Evolutionary conservation across 2,113 vertebrate genomes (phyloP), one percentile per base, ranked within the genome.

Genomic region (Lates calcarifer): DNA sequence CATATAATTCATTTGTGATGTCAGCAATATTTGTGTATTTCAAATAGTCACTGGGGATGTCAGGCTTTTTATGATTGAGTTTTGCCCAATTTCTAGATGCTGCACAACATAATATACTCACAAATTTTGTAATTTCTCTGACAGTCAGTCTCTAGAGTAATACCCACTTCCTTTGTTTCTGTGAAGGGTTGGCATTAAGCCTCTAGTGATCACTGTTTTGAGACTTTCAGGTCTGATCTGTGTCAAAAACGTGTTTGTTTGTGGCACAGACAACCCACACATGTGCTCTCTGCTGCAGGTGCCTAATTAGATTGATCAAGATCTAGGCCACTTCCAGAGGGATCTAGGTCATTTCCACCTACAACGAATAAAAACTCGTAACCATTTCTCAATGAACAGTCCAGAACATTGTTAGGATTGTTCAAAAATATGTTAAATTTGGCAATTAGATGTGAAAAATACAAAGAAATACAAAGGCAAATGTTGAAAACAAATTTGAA

Each of bases 271-370:
- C 33, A 68, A 37, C 22, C 2, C 11, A 0, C 29, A 57, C 26
- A 43, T 41, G 7, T 29, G 24, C 4, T 55, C 7, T 7, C 71
- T 53, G 18, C 43, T 31, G 57, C 80, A 84, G 83, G 70, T 81
- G 80, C 3, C 10, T 49, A 29, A 65, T 64, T 69, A 55, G 15
- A 78, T 49, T 22, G 77, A 86, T 83, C 7, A 41, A 61, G n/a
- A 85, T 85, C 53, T 58, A 65, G 33, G 29, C 64, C 58, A 62
- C 53, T 51, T 49, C 26, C 74, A 49, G 29, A 28, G 35, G 24
- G 31, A 81, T 82, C 61, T 70, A 53, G 77, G 68, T 74, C 51
- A 81, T 26, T 64, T 66, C 12, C 12, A 29, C 71, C 6, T 4
- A 13, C 47, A 11, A 26, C 33, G 8, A 58, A 47, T 17, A 77